Percentiles rank a stretch among this genome's conserved stretches.
Evolutionary conservation across 1,140 invertebrate genomes (phyloP).

Genomic region (Aricia agestis): DNA sequence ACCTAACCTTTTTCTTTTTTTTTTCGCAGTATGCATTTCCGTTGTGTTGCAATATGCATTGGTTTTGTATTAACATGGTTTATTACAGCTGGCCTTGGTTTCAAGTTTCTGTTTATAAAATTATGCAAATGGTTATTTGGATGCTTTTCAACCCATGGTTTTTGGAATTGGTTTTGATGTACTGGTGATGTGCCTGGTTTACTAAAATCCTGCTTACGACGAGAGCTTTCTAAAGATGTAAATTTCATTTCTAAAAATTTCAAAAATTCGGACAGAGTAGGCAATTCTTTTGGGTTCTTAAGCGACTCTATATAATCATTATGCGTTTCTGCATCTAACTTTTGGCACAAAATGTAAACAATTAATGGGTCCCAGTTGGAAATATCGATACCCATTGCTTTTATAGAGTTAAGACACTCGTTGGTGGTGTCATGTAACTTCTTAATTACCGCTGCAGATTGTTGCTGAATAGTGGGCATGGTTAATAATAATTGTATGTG

Average conservation of each 20-base stretch:
- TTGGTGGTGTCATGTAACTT: slow-evolving; percentile 30
- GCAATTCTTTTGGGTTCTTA: slow-evolving; percentile 28
- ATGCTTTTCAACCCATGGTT: slow-evolving; percentile 18
- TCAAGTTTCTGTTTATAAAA: slow-evolving; percentile 17
- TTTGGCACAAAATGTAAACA: slow-evolving; percentile 30
- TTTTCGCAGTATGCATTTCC: slow-evolving; percentile 18
- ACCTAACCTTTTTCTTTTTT: too few relatives aligned
- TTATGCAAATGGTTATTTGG: slow-evolving; percentile 17
- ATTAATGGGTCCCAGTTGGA: slow-evolving; percentile 28
- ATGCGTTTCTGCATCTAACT: slow-evolving; percentile 28
- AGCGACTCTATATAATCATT: slow-evolving; percentile 26
- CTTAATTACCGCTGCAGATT: slow-evolving; percentile 21
- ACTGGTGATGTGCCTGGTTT: not conserved
- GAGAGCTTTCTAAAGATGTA: slow-evolving; percentile 25
- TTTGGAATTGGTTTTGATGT: slow-evolving; percentile 9
- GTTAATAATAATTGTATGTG: slow-evolving; percentile 27
- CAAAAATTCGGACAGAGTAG: slow-evolving; percentile 28
- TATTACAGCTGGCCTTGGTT: slow-evolving; percentile 18
- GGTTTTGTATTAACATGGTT: slow-evolving; percentile 17
- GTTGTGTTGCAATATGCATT: slow-evolving; percentile 16
- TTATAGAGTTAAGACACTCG: slow-evolving; percentile 19
- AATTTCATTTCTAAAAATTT: slow-evolving; percentile 30
- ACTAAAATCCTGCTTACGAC: slow-evolving; percentile 10
- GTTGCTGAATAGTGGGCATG: slow-evolving; percentile 28
- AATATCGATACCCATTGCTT: slow-evolving; percentile 21